Evolutionary conservation across 2,797 vertebrate species (phyloP).

Genomic region (Dryobates pubescens): DNA sequence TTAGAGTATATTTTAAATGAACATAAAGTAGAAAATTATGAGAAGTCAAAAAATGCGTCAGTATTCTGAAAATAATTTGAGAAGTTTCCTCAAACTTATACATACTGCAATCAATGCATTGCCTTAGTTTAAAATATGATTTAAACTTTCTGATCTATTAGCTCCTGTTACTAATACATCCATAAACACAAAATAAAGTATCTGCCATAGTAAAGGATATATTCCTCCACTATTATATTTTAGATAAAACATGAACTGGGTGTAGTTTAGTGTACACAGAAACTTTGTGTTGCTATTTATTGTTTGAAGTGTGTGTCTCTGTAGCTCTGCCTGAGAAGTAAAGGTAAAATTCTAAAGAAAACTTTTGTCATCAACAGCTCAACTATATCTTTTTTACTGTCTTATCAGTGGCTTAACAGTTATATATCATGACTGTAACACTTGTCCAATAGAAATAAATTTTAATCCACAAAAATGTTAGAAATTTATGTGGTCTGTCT

Average conservation of each 20-base stretch:
- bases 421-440: background rate
- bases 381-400: background rate
- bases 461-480: background rate
- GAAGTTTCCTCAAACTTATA: background rate
- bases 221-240: background rate
- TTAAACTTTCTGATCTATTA: background rate
- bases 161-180: background rate
- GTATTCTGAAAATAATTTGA: background rate
- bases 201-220: background rate
- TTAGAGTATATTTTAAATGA: background rate
- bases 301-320: background rate
- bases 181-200: background rate
- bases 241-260: background rate
- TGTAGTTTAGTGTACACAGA: background rate
- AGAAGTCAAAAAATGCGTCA: background rate
- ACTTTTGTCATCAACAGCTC: background rate
- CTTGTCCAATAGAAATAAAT: background rate
- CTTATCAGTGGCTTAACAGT: background rate
- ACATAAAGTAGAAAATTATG: background rate
- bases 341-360: constrained; percentile 24
- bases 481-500: background rate
- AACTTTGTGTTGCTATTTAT: background rate
- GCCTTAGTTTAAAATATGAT: background rate
- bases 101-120: background rate
- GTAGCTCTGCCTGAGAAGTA: background rate